A percentile compares a stretch with the other conserved stretches of the same genome.
These are phyloP conservation scores for Lochmaea capreae DNA, from an alignment of 2,888 invertebrate species.

Conservation along the genomic window DNA sequence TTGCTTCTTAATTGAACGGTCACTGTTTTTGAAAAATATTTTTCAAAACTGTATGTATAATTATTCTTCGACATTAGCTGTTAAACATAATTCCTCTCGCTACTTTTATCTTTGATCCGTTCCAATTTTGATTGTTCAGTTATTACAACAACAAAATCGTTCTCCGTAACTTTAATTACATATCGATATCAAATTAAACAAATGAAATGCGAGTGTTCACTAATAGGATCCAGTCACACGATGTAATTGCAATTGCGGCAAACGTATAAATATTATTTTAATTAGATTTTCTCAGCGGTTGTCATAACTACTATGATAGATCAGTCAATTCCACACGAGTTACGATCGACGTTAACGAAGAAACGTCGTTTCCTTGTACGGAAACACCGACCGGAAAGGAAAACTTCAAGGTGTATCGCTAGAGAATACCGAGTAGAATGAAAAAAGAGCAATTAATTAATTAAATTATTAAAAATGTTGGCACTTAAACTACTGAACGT, in stretches of 20 bases:
- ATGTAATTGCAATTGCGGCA: constrained; percentile 21
- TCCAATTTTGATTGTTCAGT: not conserved
- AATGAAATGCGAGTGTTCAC: constrained; percentile 15
- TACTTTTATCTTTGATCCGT: not conserved
- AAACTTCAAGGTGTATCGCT: not conserved
- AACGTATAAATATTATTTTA: constrained; percentile 39
- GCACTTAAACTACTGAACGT: too few species aligned
- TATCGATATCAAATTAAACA: constrained; percentile 20
- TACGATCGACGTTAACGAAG: not conserved
- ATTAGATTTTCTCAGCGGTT: constrained; percentile 45
- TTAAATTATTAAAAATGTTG: too few species aligned
- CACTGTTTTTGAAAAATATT: too few species aligned
- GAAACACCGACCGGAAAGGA: constrained; percentile 10
- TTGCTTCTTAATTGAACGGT: too few species aligned
- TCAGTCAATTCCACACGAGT: constrained; percentile 29
- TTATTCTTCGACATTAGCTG: too few species aligned
- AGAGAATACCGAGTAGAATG: not conserved
- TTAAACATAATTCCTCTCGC: too few species aligned
- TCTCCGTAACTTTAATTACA: constrained; percentile 19
- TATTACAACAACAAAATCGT: constrained; percentile 6
- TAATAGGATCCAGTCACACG: constrained; percentile 40
- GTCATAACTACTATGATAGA: constrained; percentile 42
- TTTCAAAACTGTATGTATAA: too few species aligned
- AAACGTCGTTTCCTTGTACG: constrained; percentile 9
- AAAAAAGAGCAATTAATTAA: too few species aligned